Conservation (phyloP, 2,797 vertebrate genomes). For the Miichthys miiuy region DNA sequence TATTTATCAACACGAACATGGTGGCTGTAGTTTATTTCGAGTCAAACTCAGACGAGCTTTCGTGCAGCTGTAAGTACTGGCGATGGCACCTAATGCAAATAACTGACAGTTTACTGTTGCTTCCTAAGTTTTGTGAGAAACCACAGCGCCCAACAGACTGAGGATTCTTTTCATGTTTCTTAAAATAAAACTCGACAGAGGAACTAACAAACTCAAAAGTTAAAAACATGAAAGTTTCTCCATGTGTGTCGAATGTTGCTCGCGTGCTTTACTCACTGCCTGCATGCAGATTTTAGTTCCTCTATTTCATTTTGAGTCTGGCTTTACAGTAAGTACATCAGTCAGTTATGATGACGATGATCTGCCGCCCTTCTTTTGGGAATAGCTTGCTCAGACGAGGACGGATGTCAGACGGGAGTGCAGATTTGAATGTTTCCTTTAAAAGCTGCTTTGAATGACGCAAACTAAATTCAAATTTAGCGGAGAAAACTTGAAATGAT, state of each 20-base stretch:
- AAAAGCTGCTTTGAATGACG: constrained; percentile 20
- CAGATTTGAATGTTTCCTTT: constrained; percentile 16
- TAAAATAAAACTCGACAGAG: too few relatives aligned
- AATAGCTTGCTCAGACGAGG: constrained; percentile 13
- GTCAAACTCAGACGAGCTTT: not conserved
- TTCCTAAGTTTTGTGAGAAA: not conserved
- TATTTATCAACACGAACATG: not conserved
- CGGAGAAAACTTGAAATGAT: not conserved
- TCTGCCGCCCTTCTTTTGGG: constrained; percentile 7
- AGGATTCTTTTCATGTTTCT: not conserved
- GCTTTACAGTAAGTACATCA: constrained; percentile 28
- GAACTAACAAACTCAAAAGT: not conserved
- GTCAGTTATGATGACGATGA: constrained; percentile 26
- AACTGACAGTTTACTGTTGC: not conserved
- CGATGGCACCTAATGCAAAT: not conserved
- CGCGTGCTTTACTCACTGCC: not conserved
- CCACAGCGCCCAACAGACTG: not conserved
- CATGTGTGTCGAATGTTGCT: not conserved
- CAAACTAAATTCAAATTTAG: not conserved
- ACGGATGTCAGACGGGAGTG: constrained; percentile 26
- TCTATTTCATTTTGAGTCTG: constrained; percentile 14
- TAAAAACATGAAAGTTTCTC: not conserved
- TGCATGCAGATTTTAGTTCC: constrained; percentile 16
- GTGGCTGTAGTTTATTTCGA: not conserved
- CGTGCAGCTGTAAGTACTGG: not conserved